Evolutionary conservation across 2,113 vertebrate species (phyloP), one percentile per base, ranked within the genome.

Genomic region (Haemorhous mexicanus): DNA sequence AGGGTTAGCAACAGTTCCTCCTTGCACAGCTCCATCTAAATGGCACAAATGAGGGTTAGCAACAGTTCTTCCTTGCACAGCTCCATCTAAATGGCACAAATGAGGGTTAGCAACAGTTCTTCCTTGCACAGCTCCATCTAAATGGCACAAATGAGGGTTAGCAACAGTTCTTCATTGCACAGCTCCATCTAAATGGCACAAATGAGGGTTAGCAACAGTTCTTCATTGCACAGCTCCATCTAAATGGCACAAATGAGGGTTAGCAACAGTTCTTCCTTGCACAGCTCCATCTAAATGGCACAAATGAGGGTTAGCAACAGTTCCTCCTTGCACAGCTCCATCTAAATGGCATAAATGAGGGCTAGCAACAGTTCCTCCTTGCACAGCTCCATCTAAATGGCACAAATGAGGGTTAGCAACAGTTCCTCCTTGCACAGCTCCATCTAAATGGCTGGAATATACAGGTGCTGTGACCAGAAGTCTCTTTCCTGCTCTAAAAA

Each of bases 381-480:
- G 6, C 47, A 10, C 9, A 27, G 2, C 43, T 55, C 10, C 16
- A 33, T 32, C 30, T 9, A 24, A 68, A 58, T 0, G 19, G 37
- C 27, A 41, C 41, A 41, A 41, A 41, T 15, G 22, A 28, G 26
- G 23, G 35, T 23, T 22, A 26, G 35, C 8, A 49, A 58, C 12
- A 39, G 39, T 39, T 64, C 53, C 22, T 46, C 52, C 55, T 35
- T 4, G 7, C 47, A 10, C 10, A 27, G 2, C 43, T 55, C 10
- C 13, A n/a, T 33, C 26, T 10, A 17, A 69, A 61, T 0, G 20
- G 35, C 26, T 1, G 3, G 3, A 61, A 53, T 5, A 2, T 1
- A 12, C 16, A 64, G 77, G 9, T 26, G 6, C 12, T 10, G n/a
- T 7, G 13, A 46, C 14, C 37, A 28, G 46, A 56, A 43, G 10